These are phyloP conservation scores for pig (Sus scrofa) DNA, from an alignment of 2,113 vertebrate genomes.

Conservation along the genomic window DNA sequence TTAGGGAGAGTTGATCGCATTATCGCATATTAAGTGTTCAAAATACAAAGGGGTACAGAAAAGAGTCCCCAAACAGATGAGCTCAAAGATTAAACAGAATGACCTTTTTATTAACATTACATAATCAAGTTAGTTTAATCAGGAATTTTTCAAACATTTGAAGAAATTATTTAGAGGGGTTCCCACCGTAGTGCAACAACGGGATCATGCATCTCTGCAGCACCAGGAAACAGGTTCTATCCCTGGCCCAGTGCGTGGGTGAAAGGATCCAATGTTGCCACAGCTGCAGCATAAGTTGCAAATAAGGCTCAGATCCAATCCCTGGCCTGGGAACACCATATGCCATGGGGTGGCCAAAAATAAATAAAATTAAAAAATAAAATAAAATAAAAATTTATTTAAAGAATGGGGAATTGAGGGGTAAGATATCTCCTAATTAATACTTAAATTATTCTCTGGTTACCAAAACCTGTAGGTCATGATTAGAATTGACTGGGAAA, in stretches of 20 bases:
- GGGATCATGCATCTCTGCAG: no score
- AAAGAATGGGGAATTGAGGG: neutral
- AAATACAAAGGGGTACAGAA: conserved; percentile 27
- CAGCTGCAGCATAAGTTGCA: no score
- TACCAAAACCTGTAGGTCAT: neutral
- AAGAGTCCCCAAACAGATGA: neutral
- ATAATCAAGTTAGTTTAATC: neutral
- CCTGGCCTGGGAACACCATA: no score
- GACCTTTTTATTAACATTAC: neutral
- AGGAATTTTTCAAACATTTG: neutral
- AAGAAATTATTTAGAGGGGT: neutral
- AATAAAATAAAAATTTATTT: neutral
- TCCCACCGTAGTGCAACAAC: no score
- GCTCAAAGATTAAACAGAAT: neutral
- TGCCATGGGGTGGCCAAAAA: no score
- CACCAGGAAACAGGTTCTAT: no score
- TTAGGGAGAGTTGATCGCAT: conserved; percentile 50
- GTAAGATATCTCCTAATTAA: neutral
- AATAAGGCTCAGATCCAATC: no score
- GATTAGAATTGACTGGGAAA: neutral
- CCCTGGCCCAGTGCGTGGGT: no score
- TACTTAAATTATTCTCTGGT: neutral
- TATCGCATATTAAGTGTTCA: neutral
- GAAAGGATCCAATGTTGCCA: no score
- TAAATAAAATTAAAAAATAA: no score